Evolutionary conservation across 2,888 invertebrate species (phyloP).

Genomic region (Eupithecia exiguata): DNA sequence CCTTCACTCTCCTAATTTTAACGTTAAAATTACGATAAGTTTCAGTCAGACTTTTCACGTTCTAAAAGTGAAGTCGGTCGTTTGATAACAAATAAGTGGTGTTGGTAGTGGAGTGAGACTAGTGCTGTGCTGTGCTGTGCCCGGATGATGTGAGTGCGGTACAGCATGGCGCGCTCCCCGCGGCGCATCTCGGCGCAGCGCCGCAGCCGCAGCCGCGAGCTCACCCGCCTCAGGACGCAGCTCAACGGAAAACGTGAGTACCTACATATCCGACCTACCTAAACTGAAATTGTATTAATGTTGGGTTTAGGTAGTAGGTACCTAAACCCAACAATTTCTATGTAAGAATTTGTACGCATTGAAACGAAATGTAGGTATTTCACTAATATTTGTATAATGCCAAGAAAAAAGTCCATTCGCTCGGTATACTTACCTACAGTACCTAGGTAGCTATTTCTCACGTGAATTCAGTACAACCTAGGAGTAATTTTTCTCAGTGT

Average conservation of each 20-base stretch:
- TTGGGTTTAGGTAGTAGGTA: too few species aligned
- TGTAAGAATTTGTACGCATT: neutral
- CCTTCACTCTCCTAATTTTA: slow-evolving; percentile 50
- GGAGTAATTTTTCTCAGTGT: neutral
- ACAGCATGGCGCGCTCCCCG: slow-evolving; percentile 74
- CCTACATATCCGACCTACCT: neutral
- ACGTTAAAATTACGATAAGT: slow-evolving; percentile 40
- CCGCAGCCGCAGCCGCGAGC: slow-evolving; percentile 68
- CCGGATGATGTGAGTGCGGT: slow-evolving; percentile 14
- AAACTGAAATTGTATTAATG: too few species aligned
- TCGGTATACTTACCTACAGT: too few species aligned
- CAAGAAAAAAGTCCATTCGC: neutral
- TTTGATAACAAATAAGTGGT: slow-evolving; percentile 48
- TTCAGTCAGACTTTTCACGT: slow-evolving; percentile 24
- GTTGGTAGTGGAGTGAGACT: slow-evolving; percentile 3
- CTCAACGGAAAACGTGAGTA: slow-evolving; percentile 73
- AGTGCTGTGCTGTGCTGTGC: neutral
- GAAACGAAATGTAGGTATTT: neutral
- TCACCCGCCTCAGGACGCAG: slow-evolving; percentile 68
- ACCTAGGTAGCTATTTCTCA: neutral
- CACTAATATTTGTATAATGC: neutral
- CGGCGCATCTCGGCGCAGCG: slow-evolving; percentile 66
- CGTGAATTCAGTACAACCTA: neutral
- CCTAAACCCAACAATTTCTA: too few species aligned
- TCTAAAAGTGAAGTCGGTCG: slow-evolving; percentile 33